Conservation (phyloP, 2,888 invertebrate genomes). For the Andricus curvator region DNA sequence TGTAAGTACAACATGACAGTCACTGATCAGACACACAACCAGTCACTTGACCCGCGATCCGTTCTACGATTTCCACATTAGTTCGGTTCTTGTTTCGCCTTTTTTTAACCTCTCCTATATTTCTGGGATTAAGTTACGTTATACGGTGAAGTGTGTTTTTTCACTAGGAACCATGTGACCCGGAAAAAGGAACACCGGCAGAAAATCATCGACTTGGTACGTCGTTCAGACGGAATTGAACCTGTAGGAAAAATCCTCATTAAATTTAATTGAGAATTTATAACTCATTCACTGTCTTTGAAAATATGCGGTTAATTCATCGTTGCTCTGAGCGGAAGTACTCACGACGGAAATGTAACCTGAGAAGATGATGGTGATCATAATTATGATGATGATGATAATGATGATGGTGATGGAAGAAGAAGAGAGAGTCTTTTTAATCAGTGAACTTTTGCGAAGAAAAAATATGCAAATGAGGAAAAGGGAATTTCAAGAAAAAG, state of each 20-base stretch:
- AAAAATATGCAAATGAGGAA: constrained; percentile 17
- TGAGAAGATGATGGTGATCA: background rate
- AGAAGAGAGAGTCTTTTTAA: background rate
- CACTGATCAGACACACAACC: constrained; percentile 70
- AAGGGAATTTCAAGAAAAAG: background rate
- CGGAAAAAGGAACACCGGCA: background rate
- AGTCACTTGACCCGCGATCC: constrained; percentile 47
- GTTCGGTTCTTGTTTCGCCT: constrained; percentile 15
- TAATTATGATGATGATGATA: background rate
- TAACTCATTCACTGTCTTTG: constrained; percentile 12
- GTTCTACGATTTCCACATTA: constrained; percentile 28
- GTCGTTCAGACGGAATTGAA: constrained; percentile 26
- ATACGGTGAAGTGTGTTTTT: constrained; percentile 6
- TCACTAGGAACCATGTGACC: constrained; percentile 37
- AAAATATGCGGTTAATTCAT: constrained; percentile 32
- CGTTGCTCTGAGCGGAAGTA: constrained; percentile 31
- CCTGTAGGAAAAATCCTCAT: constrained; percentile 17
- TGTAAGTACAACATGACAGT: constrained; percentile 69
- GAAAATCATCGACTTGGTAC: constrained; percentile 37
- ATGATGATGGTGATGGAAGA: background rate
- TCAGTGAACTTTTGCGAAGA: constrained; percentile 5
- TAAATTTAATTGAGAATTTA: constrained; percentile 15
- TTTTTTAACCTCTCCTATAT: background rate
- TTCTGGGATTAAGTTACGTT: constrained; percentile 9
- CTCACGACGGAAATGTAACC: background rate